Evolutionary conservation across 2,888 invertebrate species (phyloP).

Genomic region (Volucella inanis): DNA sequence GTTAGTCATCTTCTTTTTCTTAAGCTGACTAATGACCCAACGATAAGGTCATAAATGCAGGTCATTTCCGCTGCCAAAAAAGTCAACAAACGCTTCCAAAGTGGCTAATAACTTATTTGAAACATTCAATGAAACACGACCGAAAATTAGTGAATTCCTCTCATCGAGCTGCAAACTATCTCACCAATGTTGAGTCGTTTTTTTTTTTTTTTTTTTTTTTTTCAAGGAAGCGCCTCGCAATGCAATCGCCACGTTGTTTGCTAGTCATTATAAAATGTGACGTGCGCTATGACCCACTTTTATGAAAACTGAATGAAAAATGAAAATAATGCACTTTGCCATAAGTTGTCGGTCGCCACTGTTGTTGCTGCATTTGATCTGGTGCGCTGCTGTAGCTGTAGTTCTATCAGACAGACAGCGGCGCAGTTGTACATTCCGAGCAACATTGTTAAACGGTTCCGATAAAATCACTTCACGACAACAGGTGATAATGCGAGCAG

Average conservation of each 20-base stretch:
- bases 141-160: not conserved
- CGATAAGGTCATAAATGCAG: too few relatives aligned
- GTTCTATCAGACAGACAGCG: not conserved
- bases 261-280: conserved; percentile 50
- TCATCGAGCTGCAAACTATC: not conserved
- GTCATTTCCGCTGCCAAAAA: too few relatives aligned
- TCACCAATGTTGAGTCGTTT: not conserved
- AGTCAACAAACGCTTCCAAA: not conserved
- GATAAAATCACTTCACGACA: conserved; percentile 64
- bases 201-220: not conserved
- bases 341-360: too few relatives aligned
- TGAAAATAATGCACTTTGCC: conserved; percentile 41
- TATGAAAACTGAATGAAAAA: conserved; percentile 39
- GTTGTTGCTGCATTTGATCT: too few relatives aligned
- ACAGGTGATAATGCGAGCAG: conserved; percentile 69
- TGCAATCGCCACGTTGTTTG: conserved; percentile 33
- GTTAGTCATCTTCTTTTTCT: too few relatives aligned
- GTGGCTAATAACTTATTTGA: not conserved
- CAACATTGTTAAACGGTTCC: conserved; percentile 51
- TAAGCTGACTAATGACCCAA: too few relatives aligned
- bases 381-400: not conserved
- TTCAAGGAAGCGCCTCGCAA: conserved; percentile 47
- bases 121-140: not conserved
- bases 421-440: conserved; percentile 29
- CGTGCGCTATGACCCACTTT: conserved; percentile 71